Evolutionary conservation across 2,888 invertebrate species (phyloP).

Genomic region (Taphrorychus bicolor): DNA sequence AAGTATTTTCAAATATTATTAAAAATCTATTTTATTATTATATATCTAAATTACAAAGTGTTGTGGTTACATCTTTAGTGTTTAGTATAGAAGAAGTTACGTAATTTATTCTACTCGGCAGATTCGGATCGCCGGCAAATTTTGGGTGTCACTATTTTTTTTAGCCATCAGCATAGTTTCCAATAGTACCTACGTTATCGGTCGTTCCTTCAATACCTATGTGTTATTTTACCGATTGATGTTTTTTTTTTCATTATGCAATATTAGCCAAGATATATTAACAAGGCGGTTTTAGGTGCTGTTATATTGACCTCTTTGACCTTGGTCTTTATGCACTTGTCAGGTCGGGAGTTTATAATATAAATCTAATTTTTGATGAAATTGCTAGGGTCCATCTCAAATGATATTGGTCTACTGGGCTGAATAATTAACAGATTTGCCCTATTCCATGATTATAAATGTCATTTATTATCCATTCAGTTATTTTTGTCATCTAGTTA

Average conservation of each 20-base stretch:
- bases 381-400: too few species aligned
- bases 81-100: neutral
- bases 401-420: too few species aligned
- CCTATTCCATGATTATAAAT: too few species aligned
- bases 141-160: too few species aligned
- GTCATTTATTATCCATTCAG: too few species aligned
- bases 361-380: neutral
- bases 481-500: too few species aligned
- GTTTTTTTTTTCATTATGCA: slow-evolving; percentile 8
- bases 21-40: neutral
- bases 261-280: slow-evolving; percentile 11
- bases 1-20: neutral
- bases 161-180: neutral
- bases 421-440: too few species aligned
- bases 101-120: too few species aligned
- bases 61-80: neutral
- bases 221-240: neutral
- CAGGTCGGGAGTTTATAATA: neutral
- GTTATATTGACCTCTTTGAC: slow-evolving; percentile 28
- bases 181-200: neutral
- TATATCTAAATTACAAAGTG: neutral
- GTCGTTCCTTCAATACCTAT: neutral
- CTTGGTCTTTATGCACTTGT: slow-evolving; percentile 24
- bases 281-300: neutral
- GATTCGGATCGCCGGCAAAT: too few species aligned